Evolutionary conservation across 2,797 vertebrate species (phyloP), one percentile per base, ranked within the genome.

Genomic region (Semaprochilodus insignis): DNA sequence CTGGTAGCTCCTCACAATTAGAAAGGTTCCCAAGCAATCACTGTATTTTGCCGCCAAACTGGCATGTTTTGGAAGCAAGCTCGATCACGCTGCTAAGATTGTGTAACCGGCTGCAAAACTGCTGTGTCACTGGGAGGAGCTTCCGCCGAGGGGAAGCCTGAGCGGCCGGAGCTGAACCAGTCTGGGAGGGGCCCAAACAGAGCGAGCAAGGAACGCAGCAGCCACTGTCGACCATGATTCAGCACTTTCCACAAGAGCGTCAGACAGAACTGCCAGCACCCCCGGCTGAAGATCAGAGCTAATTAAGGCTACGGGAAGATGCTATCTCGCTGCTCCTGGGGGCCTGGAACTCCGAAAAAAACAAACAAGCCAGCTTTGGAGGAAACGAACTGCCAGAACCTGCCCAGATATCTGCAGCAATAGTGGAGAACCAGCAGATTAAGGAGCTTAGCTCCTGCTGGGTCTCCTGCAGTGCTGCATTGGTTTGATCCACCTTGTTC

Each of bases 141-240:
- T 72, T 74, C 19, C n/a, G 55, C n/a, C 14, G 60, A 63, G 76
- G 2, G 13, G 0, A 21, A 17, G 80, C 83, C 19, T 81, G 57
- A 91, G 75, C 88, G 86, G 88, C 55, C 63, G 44, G 79, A 48
- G 13, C 3, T 11, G 19, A 72, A 40, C 0, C 11, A 44, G 62
- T 19, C 13, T 54, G 70, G 84, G 85, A n/a, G 36, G 85, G 85
- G 85, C 54, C 74, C 48, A 63, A n/a, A 15, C 11, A 36, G 65
- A 23, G 74, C 11, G 8, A 13, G n/a, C 6, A 25, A 74, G 44
- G 48, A 62, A 51, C 25, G 70, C 34, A 36, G 54, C 36, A 4
- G 66, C 23, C 21, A 21, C 48, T 6, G 17, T 6, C 44, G 2
- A 80, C 76, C 81, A 73, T 94, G 93, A 94, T 89, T 93, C 90